Evolutionary conservation across 37 sponge, comb jelly and placozoan species (phyloP), one percentile per base, ranked within the genome.

Genomic region (Geodia barretti): DNA sequence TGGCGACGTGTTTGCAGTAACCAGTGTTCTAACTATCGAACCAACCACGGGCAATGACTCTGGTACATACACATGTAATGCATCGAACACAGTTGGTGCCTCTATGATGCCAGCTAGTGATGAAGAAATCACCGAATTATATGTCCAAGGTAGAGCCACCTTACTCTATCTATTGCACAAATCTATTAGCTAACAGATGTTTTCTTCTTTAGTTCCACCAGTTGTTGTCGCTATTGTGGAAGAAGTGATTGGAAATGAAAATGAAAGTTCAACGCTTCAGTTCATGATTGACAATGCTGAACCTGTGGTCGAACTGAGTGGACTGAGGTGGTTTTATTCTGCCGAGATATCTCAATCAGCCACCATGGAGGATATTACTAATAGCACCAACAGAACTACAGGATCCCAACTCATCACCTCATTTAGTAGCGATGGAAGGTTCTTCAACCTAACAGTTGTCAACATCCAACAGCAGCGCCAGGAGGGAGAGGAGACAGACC

Each of bases 201-300:
- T 11, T 19, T 19, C 17, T 20, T 71, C 39, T 73, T 1, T 81
- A 92, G 92, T 92, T 72, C 84, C 88, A 29, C 92, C 92, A 9
- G 58, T 25, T 59, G 81, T 90, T n/a, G 74, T 70, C 19, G 35
- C 86, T 20, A 29, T 64, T 4, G 73, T 25, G 71, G 75, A 70
- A 23, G 19, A 41, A n/a, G 39, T 83, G 32, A 41, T 72, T 40
- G 81, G 66, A 32, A 68, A 87, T 40, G 74, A 79, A 33, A 20
- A 5, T 3, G 67, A 2, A 21, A 65, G 23, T 19, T 79, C 72
- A 14, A 68, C 70, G 2, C 64, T 92, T 17, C 38, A 7, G 9
- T 92, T 87, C 61, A 38, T 28, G 7, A 84, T 92, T 41, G 54
- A 64, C 3, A 40, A 80, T 23, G 92, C 88, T 37, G 69, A 62